phyloP scores from a whole-genome alignment of 2,888 invertebrate genomes.

The Apamea epomidion region DNA sequence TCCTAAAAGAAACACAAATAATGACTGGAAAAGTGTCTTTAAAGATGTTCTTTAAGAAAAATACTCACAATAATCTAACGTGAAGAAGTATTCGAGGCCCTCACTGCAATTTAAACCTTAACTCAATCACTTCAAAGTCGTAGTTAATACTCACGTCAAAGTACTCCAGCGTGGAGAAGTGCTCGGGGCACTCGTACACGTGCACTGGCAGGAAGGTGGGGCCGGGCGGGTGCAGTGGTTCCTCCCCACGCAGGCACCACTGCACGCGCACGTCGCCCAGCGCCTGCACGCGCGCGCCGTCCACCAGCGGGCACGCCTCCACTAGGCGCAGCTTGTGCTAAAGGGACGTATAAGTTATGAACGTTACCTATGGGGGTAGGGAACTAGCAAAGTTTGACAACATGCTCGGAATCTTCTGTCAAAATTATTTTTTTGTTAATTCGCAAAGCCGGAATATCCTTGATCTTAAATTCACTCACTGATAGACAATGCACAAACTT shows the following conservation, averaged over 20 bases:
- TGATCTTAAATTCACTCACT: not conserved
- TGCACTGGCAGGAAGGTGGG: constrained; percentile 92
- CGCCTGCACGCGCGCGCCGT: constrained; percentile 69
- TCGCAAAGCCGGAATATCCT: not conserved
- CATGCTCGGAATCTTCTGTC: constrained; percentile 50
- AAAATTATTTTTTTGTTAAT: not conserved
- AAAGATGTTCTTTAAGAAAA: not conserved
- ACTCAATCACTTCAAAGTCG: not conserved
- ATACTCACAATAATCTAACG: constrained; percentile 92
- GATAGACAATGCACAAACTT: not conserved
- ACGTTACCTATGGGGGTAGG: not conserved
- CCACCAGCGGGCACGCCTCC: constrained; percentile 88
- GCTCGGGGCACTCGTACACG: constrained; percentile 94
- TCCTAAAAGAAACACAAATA: not conserved
- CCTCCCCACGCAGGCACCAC: constrained; percentile 93
- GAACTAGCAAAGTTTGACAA: constrained; percentile 5
- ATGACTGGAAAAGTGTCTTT: not conserved
- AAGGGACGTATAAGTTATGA: not conserved
- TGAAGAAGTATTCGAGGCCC: constrained; percentile 93
- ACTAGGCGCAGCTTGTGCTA: constrained; percentile 94
- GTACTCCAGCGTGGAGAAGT: constrained; percentile 96
- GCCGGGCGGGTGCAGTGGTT: constrained; percentile 90
- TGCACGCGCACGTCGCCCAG: constrained; percentile 77
- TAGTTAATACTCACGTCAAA: constrained; percentile 91
- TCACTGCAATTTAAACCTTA: not conserved